Evolutionary conservation across 1,140 invertebrate species (phyloP).

Genomic region (Polyergus mexicanus): DNA sequence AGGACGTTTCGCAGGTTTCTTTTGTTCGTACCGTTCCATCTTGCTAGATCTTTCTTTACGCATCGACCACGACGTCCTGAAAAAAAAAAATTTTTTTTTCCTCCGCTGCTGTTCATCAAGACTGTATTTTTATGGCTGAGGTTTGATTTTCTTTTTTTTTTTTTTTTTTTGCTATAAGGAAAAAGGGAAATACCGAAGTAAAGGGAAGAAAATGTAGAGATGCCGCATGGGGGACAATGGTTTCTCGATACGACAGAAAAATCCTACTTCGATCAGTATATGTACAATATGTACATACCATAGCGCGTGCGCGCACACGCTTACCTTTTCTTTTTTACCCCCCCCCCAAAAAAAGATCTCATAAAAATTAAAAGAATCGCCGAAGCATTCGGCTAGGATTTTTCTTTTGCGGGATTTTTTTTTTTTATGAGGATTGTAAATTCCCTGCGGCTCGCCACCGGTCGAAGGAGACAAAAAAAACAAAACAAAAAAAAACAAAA

Average conservation of each 20-base stretch:
- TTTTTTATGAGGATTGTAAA: constrained; percentile 77
- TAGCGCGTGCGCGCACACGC: background rate
- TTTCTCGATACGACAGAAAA: constrained; percentile 40
- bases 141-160: constrained; percentile 77
- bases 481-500: constrained; percentile 26
- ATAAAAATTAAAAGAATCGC: constrained; percentile 77
- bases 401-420: constrained; percentile 70
- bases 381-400: constrained; percentile 41
- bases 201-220: background rate
- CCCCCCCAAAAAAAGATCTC: too few species aligned
- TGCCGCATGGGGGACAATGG: constrained; percentile 38
- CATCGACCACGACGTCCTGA: constrained; percentile 27
- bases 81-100: constrained; percentile 30
- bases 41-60: constrained; percentile 48
- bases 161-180: constrained; percentile 74
- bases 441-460: constrained; percentile 46
- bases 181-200: constrained; percentile 66
- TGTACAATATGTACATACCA: background rate
- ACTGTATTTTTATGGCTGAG: constrained; percentile 59
- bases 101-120: background rate
- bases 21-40: constrained; percentile 29
- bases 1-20: constrained; percentile 11
- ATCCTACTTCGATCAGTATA: background rate
- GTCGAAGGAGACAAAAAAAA: constrained; percentile 26
- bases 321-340: constrained; percentile 58